Base-by-base conservation (phyloP, 1,140 invertebrate species). In the Spodoptera frugiperda region DNA sequence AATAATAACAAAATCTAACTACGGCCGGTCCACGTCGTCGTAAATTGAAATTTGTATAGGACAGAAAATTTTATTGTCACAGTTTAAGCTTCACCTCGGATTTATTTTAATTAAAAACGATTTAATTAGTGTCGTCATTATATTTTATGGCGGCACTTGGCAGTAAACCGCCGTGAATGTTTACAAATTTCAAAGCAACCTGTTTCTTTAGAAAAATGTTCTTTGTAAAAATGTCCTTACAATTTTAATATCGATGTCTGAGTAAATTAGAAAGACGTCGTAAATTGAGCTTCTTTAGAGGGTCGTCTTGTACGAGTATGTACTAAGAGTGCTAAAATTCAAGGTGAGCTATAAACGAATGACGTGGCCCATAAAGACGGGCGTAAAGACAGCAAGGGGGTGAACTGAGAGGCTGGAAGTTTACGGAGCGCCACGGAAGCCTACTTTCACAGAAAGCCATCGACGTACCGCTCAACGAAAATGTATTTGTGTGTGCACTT, bases 301-400 rank as follows among this genome's bases (percentile, higher is more conserved):
- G 71, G 55, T 70, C 65, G 21, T 19, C 53, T 75, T 44, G 53
- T 54, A 75, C 57, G 71, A 73, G 51, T 21, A 61, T 44, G 53
- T 54, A 65, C 67, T 65, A 68, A 46, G 44, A 70, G 70, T 76
- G 72, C 33, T 78, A 63, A 74, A 78, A 78, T 78, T 78, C 74
- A 72, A 83, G 80, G 80, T 80, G 82, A 81, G 71, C 59, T 73
- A 79, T 85, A 83, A 85, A 85, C 74, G 67, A 65, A 67, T 77
- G 55, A 81, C 57, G 73, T 71, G 67, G 70, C 67, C 72, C 57
- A 79, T 82, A 79, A 83, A 85, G 57, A 61, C 53, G 76, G 77
- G 77, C 71, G 21, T 73, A 72, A 76, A 79, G 72, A 78, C 79
- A 78, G 61, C 57, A 76, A 79, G 77, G 68, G 61, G 39, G 74